A percentile compares a stretch with the other conserved stretches of the same genome.
Evolutionary conservation across 1,140 invertebrate species (phyloP).

Genomic region (Elymnias hypermnestra): DNA sequence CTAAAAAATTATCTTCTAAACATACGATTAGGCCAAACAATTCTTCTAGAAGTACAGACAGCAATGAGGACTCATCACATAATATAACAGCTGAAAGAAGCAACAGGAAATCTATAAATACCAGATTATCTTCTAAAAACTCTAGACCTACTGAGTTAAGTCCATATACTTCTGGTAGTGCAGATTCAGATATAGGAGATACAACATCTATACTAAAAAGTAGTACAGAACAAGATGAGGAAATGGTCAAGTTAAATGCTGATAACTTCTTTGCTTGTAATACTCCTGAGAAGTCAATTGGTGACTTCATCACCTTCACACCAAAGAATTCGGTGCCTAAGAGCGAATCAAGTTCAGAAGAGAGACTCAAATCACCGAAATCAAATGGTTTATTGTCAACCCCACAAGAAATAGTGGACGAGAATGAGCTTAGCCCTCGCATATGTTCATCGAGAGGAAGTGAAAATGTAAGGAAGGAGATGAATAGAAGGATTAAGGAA

Average conservation of each 20-base stretch:
- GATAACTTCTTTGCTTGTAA: too few relatives aligned
- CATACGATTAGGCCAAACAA: too few relatives aligned
- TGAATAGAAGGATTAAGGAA: constrained; percentile 53
- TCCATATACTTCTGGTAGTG: constrained; percentile 11
- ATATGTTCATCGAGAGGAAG: constrained; percentile 54
- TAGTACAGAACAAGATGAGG: too few relatives aligned
- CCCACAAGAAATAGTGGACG: constrained; percentile 39
- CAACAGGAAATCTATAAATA: too few relatives aligned
- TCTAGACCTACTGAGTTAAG: too few relatives aligned
- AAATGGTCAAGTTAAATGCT: too few relatives aligned
- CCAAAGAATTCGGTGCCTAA: constrained; percentile 40
- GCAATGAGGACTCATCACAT: too few relatives aligned
- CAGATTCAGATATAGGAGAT: neutral
- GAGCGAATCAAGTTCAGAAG: constrained; percentile 57
- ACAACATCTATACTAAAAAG: neutral
- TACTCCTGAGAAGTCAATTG: neutral
- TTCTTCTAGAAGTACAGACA: too few relatives aligned
- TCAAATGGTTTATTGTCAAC: constrained; percentile 27
- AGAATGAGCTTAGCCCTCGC: constrained; percentile 48
- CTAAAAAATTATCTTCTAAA: too few relatives aligned
- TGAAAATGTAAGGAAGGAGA: constrained; percentile 56
- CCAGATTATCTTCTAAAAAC: too few relatives aligned
- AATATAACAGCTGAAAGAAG: too few relatives aligned
- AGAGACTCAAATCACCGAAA: constrained; percentile 45
- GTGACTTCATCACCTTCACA: constrained; percentile 12